phyloP scores from a whole-genome alignment of 2,113 vertebrate species.

The Pardalotus punctatus region DNA sequence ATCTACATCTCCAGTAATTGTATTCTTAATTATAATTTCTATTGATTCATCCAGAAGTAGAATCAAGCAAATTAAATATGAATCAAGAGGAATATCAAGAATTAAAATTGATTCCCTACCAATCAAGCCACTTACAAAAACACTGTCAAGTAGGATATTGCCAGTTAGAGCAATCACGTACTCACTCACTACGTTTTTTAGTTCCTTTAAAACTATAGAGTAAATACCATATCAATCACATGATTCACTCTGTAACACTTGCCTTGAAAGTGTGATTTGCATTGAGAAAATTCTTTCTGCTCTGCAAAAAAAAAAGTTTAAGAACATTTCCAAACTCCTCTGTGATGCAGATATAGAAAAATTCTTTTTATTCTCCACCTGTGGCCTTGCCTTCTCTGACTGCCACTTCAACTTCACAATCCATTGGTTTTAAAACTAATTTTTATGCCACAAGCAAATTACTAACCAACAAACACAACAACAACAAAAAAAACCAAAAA shows the following conservation, averaged over 20 bases:
- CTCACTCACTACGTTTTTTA: not conserved
- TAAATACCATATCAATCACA: not conserved
- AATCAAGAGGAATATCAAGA: not conserved
- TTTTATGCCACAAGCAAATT: not conserved
- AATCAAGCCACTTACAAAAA: not conserved
- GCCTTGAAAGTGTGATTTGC: not conserved
- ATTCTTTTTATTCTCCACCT: not conserved
- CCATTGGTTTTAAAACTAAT: not conserved
- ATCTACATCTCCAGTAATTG: not conserved
- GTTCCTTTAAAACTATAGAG: not conserved
- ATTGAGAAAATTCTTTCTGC: not conserved
- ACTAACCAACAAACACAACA: not conserved
- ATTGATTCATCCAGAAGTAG: not conserved
- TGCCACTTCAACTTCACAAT: not conserved
- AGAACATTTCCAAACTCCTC: not conserved
- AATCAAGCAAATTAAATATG: not conserved
- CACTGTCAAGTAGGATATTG: not conserved
- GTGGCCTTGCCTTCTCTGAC: not conserved
- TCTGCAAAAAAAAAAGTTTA: not conserved
- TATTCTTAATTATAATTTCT: not conserved
- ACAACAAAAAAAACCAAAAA: not conserved
- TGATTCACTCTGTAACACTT: not conserved
- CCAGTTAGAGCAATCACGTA: not conserved
- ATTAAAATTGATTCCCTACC: not conserved
- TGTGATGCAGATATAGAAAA: not conserved